These are phyloP conservation scores for Drosophila tani DNA, from an alignment of 1,140 invertebrate species.

Conservation along the genomic window DNA sequence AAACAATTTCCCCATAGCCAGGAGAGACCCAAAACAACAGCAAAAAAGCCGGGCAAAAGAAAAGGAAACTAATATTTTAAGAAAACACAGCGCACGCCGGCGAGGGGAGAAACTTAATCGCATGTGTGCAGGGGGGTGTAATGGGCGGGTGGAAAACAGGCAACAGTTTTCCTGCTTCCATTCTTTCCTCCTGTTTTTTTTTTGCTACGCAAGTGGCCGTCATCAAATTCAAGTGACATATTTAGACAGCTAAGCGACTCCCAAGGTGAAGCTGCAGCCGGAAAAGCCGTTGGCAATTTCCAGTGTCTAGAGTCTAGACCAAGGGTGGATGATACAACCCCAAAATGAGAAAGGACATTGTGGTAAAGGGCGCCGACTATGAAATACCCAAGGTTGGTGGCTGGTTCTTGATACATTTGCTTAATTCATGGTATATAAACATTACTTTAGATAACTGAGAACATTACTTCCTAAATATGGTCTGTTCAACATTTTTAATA, in stretches of 20 bases:
- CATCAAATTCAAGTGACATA: constrained; percentile 83
- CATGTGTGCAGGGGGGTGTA: constrained; percentile 35
- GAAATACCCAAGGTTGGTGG: background rate
- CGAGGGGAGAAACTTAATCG: constrained; percentile 50
- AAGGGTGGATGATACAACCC: constrained; percentile 43
- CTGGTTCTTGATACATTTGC: background rate
- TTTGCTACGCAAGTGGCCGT: constrained; percentile 70
- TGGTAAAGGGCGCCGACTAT: background rate
- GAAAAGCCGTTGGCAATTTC: constrained; percentile 70
- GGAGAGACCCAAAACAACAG: constrained; percentile 38
- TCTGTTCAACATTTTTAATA: too few relatives aligned
- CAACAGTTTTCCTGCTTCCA: constrained; percentile 62
- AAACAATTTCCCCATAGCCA: constrained; percentile 72
- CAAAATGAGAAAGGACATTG: background rate
- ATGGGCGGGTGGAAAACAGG: constrained; percentile 41
- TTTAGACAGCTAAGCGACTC: constrained; percentile 83
- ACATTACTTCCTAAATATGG: too few relatives aligned
- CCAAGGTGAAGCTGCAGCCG: constrained; percentile 70
- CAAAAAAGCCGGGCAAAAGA: constrained; percentile 20
- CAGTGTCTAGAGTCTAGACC: constrained; percentile 64
- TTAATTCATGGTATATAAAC: too few relatives aligned
- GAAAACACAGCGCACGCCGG: constrained; percentile 61
- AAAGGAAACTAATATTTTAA: constrained; percentile 82
- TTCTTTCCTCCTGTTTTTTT: constrained; percentile 5
- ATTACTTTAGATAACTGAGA: too few relatives aligned